Evolutionary conservation across 2,888 invertebrate genomes (phyloP).

Genomic region (Tachina grossa): DNA sequence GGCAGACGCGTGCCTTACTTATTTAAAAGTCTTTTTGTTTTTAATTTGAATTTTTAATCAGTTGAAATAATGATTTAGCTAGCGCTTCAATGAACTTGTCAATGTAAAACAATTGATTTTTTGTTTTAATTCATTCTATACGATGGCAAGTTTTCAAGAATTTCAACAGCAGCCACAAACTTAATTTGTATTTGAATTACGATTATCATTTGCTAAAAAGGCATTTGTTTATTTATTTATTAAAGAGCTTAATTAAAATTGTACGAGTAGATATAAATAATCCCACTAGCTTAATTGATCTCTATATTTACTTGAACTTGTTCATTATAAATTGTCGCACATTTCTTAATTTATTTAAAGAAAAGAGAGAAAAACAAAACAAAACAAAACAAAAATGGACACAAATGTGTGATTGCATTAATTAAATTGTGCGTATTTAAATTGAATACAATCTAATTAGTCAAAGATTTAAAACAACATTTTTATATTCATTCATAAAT

Average conservation of each 20-base stretch:
- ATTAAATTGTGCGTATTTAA: conserved; percentile 13
- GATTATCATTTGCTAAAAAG: conserved; percentile 6
- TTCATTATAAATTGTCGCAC: conserved; percentile 3
- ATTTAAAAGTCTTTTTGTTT: neutral
- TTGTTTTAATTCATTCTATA: neutral
- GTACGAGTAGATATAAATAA: neutral
- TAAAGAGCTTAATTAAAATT: neutral
- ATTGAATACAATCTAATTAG: conserved; percentile 14
- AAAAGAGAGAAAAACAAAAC: no score
- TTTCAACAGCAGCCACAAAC: conserved; percentile 37
- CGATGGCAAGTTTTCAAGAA: conserved; percentile 54
- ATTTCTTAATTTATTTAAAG: conserved; percentile 2
- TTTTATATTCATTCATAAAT: neutral
- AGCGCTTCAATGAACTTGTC: conserved; percentile 61
- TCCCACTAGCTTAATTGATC: conserved; percentile 24
- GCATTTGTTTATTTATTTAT: conserved; percentile 17
- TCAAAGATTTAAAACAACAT: neutral
- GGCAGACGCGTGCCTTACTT: conserved; percentile 56
- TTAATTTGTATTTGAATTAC: conserved; percentile 23
- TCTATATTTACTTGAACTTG: conserved; percentile 28
- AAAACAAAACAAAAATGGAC: neutral
- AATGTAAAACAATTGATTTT: conserved; percentile 38
- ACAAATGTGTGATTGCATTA: neutral
- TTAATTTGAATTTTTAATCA: conserved; percentile 26
- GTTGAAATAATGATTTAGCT: conserved; percentile 49